A percentile compares a stretch with the other conserved stretches of the same genome.
Conservation (phyloP, 2,113 vertebrate genomes). For the Australoheros scitulus region DNA sequence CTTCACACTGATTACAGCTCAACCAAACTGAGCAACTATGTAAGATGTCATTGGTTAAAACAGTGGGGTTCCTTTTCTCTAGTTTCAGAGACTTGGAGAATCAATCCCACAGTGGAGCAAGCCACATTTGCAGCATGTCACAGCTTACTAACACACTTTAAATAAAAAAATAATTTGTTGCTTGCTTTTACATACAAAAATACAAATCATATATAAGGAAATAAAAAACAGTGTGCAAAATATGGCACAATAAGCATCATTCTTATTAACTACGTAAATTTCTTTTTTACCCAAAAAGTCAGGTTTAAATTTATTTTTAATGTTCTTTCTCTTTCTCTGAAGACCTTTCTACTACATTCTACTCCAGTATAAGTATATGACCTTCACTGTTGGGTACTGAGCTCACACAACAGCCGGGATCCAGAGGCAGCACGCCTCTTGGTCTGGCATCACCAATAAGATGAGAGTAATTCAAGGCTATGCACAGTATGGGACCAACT, state of each 20-base stretch:
- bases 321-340: neutral
- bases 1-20: neutral
- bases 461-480: constrained; percentile 29
- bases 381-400: neutral
- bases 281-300: neutral
- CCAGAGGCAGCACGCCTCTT: neutral
- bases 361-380: neutral
- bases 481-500: constrained; percentile 48
- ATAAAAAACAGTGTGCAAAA: too few species aligned
- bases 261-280: neutral
- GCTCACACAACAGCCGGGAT: neutral
- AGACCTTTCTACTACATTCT: neutral
- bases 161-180: too few species aligned
- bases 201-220: neutral
- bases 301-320: neutral
- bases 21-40: neutral
- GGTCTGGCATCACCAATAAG: constrained; percentile 15
- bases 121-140: neutral
- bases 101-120: neutral
- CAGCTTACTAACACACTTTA: neutral
- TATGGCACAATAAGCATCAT: neutral
- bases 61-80: neutral
- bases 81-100: neutral
- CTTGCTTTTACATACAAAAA: neutral
- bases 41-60: neutral